A percentile compares a stretch with the other conserved stretches of the same genome.
Evolutionary conservation across 1,140 invertebrate species (phyloP).

Genomic region (Nasonia vitripennis): DNA sequence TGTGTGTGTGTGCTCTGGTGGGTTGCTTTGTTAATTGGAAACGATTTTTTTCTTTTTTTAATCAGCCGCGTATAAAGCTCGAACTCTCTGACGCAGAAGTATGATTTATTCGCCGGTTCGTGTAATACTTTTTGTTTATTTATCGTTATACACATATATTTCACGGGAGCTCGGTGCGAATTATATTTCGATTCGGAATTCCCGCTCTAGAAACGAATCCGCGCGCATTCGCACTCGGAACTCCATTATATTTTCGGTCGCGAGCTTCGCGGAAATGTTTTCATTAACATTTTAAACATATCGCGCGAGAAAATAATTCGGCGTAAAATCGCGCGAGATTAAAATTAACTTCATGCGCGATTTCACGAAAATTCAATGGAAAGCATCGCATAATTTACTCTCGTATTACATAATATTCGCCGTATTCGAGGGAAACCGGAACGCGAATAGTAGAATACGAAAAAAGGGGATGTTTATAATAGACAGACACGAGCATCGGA

Average conservation of each 20-base stretch:
- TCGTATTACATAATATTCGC: neutral
- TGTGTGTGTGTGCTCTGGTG: neutral
- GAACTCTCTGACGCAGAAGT: neutral
- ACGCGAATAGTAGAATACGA: neutral
- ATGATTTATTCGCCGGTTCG: neutral
- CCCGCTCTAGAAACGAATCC: neutral
- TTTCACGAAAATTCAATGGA: neutral
- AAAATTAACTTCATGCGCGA: neutral
- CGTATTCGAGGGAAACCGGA: neutral
- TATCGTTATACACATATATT: neutral
- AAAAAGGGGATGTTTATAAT: neutral
- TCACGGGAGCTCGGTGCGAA: neutral
- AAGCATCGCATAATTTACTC: neutral
- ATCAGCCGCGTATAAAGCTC: neutral
- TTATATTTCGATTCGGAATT: neutral
- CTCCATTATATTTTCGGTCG: neutral
- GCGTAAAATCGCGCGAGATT: neutral
- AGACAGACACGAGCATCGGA: neutral
- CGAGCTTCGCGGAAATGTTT: neutral
- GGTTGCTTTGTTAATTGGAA: neutral
- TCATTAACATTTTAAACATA: neutral
- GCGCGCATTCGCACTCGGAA: neutral
- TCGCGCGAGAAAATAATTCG: neutral
- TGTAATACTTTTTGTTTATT: neutral
- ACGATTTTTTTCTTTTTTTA: neutral